These are phyloP conservation scores for Heteromyza rotundicornis DNA, from an alignment of 2,888 invertebrate species.

Conservation along the genomic window DNA sequence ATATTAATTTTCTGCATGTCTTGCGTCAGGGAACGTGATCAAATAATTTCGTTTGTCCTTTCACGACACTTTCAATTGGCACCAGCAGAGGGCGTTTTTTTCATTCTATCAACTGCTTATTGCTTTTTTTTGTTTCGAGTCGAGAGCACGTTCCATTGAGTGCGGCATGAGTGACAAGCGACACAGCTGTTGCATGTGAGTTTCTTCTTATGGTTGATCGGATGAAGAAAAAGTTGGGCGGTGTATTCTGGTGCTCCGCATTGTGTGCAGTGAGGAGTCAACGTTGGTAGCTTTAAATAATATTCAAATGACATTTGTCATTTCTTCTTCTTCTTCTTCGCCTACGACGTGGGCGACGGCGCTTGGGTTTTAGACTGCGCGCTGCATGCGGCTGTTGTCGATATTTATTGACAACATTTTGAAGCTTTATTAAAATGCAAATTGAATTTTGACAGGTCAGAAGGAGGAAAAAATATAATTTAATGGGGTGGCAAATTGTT, in stretches of 20 bases:
- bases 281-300: not conserved
- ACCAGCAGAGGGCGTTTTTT: too few relatives aligned
- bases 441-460: not conserved
- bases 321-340: not conserved
- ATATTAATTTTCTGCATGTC: too few relatives aligned
- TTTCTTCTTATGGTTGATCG: not conserved
- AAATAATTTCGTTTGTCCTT: too few relatives aligned
- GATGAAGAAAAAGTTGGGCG: not conserved
- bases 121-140: too few relatives aligned
- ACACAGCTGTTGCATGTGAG: slow-evolving; percentile 1
- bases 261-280: not conserved
- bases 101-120: too few relatives aligned
- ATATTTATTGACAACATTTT: slow-evolving; percentile 2
- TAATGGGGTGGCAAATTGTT: not conserved
- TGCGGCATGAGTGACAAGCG: not conserved
- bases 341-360: not conserved
- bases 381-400: not conserved
- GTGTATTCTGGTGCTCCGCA: not conserved
- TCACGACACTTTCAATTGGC: too few relatives aligned
- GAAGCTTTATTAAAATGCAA: slow-evolving; percentile 2
- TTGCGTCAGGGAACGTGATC: too few relatives aligned
- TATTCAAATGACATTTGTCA: slow-evolving; percentile 4
- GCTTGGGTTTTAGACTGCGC: not conserved
- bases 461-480: not conserved
- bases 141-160: too few relatives aligned